Percentiles rank a stretch among this genome's conserved stretches.
Evolutionary conservation across 92 coral and sea anemone species (phyloP).

Genomic region (Porites divaricata): DNA sequence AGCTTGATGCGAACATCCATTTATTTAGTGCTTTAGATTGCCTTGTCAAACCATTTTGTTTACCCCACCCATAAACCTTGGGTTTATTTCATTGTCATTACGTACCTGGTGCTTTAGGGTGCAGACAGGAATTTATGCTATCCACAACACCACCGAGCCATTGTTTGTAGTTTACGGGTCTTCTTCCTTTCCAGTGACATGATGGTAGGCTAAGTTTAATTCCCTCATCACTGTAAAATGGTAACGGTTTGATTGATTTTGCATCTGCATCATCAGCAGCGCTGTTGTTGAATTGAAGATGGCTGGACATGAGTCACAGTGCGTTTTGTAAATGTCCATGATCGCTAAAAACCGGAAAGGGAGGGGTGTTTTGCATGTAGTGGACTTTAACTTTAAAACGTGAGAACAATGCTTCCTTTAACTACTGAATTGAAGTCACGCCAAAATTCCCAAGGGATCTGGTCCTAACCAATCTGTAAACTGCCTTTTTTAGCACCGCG

Average conservation of each 20-base stretch:
- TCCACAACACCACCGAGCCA: constrained; percentile 48
- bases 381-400: too few species aligned
- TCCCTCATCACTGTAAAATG: constrained; percentile 23
- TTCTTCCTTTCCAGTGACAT: constrained; percentile 27
- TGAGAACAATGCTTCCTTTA: too few species aligned
- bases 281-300: constrained; percentile 43
- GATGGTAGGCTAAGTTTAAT: not conserved
- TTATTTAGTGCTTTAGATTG: too few species aligned
- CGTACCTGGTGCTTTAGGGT: constrained; percentile 50
- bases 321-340: constrained; percentile 28
- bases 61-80: not conserved
- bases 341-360: too few species aligned
- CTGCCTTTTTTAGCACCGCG: constrained; percentile 18
- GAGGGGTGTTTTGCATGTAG: too few species aligned
- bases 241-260: constrained; percentile 5
- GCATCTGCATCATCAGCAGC: constrained; percentile 14
- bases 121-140: constrained; percentile 31
- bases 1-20: not conserved
- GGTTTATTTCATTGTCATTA: not conserved
- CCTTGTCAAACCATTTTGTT: too few species aligned
- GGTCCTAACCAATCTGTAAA: constrained; percentile 15
- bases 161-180: constrained; percentile 30
- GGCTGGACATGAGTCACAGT: constrained; percentile 38
- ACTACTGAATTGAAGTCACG: not conserved
- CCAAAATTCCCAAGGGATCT: constrained; percentile 24